Percentiles rank a stretch among this genome's conserved stretches.
Evolutionary conservation across 2,888 invertebrate genomes (phyloP).

Genomic region (Agriopis marginaria): DNA sequence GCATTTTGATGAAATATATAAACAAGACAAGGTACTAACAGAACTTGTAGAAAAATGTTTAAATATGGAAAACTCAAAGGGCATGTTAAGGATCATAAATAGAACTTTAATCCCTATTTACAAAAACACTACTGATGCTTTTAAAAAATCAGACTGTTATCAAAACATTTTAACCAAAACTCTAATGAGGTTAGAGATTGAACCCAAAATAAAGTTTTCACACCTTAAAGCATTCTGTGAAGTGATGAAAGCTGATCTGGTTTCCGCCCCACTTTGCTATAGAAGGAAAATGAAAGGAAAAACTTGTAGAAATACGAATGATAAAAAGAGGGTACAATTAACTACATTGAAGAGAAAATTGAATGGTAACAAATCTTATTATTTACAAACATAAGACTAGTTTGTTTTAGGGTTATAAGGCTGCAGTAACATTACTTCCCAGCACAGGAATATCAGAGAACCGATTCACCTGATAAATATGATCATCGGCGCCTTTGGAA

Average conservation of each 20-base stretch:
- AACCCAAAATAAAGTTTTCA: slow-evolving; percentile 62
- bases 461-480: too few species aligned
- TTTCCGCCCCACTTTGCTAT: background rate
- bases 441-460: too few species aligned
- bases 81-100: slow-evolving; percentile 62
- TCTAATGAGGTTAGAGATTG: slow-evolving; percentile 47
- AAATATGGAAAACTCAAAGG: slow-evolving; percentile 53
- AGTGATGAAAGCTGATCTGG: slow-evolving; percentile 48
- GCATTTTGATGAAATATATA: slow-evolving; percentile 38
- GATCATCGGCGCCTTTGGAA: too few species aligned
- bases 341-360: slow-evolving; percentile 54
- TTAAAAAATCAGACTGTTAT: slow-evolving; percentile 56
- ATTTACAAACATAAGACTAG: background rate
- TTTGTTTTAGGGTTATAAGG: too few species aligned
- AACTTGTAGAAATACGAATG: background rate
- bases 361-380: slow-evolving; percentile 13
- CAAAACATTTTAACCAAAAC: slow-evolving; percentile 51
- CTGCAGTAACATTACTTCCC: too few species aligned
- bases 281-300: background rate
- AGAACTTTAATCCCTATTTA: slow-evolving; percentile 59
- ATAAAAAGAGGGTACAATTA: slow-evolving; percentile 55
- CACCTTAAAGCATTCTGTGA: slow-evolving; percentile 65
- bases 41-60: slow-evolving; percentile 62
- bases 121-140: slow-evolving; percentile 48
- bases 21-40: slow-evolving; percentile 54